Base-by-base conservation (phyloP, 2,113 vertebrate genomes). In the Cynocephalus volans region DNA sequence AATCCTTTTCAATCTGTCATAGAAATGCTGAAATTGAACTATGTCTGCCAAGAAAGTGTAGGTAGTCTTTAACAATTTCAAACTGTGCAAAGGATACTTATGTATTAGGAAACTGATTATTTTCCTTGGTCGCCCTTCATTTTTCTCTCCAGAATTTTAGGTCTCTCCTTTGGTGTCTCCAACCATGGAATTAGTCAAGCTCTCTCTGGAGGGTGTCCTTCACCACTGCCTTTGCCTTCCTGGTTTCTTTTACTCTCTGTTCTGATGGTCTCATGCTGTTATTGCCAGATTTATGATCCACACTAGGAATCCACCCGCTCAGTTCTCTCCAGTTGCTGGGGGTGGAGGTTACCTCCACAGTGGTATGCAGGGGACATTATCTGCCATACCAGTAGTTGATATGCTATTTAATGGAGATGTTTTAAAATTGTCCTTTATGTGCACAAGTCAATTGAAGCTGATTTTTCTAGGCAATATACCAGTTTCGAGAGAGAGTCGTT, bases 51-150 rank as follows among this genome's bases (percentile, higher is more conserved):
- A 45, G 18, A 97, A 92, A n/a, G 11, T n/a, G 9, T n/a, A 36
- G 41, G 65, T 31, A 26, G 36, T 62, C n/a, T 87, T 80, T n/a
- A 62, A 86, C 58, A 72, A 31, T 80, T 86, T 96, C 72, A 76
- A n/a, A 54, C 21, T 69, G 1, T 72, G 11, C 0, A 11, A 65
- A 58, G 6, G 28, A 45, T 19, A 41, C 28, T 81, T 89, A 15
- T 58, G 1, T 28, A 23, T 52, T 72, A 50, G 62, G 17, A 96
- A 41, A 36, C 52, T 73, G 54, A 21, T 60, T 24, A 33, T 60
- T 21, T 87, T 54, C 52, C 33, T 45, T 41, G 17, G 13, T 11
- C 14, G 7, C 18, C 12, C 11, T 82, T 24, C 11, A 28, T 41
- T 80, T 67, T 41, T 77, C 50, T 73, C 56, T 41, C 36, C 64